phyloP scores from a whole-genome alignment of 2,113 vertebrate species.

The Plectropomus leopardus region DNA sequence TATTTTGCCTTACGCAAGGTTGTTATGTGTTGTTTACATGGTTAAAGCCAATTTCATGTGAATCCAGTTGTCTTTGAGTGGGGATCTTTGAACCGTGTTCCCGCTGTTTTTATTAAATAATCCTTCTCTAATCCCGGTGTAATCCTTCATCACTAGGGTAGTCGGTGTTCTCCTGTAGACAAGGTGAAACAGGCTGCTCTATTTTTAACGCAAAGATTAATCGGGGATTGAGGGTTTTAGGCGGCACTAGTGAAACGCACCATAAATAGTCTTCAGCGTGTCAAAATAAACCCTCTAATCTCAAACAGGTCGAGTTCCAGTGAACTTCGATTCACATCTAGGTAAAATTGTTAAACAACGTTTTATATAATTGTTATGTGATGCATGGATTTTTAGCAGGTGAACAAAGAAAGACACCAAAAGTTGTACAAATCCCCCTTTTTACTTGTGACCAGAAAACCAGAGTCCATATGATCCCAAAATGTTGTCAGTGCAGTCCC shows the following conservation, averaged over 20 bases:
- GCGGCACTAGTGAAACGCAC: slow-evolving; percentile 54
- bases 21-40: slow-evolving; percentile 57
- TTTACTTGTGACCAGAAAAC: slow-evolving; percentile 81
- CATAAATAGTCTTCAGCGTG: slow-evolving; percentile 62
- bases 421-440: slow-evolving; percentile 78
- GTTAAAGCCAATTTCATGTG: slow-evolving; percentile 19
- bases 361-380: slow-evolving; percentile 3
- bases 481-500: slow-evolving; percentile 80
- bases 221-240: slow-evolving; percentile 80
- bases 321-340: neutral
- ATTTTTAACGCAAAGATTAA: slow-evolving; percentile 83
- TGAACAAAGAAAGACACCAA: slow-evolving; percentile 36
- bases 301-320: slow-evolving; percentile 12
- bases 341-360: slow-evolving; percentile 2
- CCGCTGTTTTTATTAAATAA: slow-evolving; percentile 71
- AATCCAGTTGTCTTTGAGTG: slow-evolving; percentile 26
- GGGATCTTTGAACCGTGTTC: slow-evolving; percentile 48
- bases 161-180: slow-evolving; percentile 65
- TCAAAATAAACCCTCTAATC: slow-evolving; percentile 52
- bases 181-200: slow-evolving; percentile 73
- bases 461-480: slow-evolving; percentile 65
- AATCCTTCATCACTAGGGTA: slow-evolving; percentile 64
- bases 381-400: neutral
- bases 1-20: slow-evolving; percentile 58
- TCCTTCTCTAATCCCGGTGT: slow-evolving; percentile 64